Percentiles rank a stretch among this genome's conserved stretches.
phyloP scores from a whole-genome alignment of 1,140 invertebrate species.

The Rhopalosiphum padi region DNA sequence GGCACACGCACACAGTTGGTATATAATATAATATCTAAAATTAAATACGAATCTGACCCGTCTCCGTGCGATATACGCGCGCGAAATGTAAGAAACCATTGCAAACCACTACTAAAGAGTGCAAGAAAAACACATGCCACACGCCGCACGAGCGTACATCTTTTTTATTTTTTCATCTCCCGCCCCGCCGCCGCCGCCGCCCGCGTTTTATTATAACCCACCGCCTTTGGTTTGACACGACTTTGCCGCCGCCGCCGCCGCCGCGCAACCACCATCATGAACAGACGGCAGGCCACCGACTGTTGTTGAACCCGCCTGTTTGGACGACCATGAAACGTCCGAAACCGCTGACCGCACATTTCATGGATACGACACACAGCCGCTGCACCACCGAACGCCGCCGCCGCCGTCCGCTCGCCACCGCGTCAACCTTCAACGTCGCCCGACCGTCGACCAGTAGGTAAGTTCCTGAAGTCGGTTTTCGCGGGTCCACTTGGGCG shows the following conservation, averaged over 20 bases:
- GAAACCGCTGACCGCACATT: conserved; percentile 9
- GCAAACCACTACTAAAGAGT: conserved; percentile 2
- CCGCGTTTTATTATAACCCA: neutral
- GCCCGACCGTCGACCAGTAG: neutral
- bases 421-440: neutral
- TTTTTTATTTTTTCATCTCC: neutral
- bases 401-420: neutral
- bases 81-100: conserved; percentile 4
- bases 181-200: neutral
- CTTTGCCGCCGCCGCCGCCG: neutral
- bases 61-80: neutral
- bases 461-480: neutral
- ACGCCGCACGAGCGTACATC: neutral
- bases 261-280: neutral
- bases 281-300: conserved; percentile 8
- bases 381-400: neutral
- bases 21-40: conserved; percentile 21
- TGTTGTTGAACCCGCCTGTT: neutral
- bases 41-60: conserved; percentile 38
- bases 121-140: neutral
- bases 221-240: neutral
- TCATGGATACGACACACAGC: neutral
- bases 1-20: neutral
- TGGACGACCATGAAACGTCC: conserved; percentile 21
- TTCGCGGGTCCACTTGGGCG: no score